Evolutionary conservation across 2,113 vertebrate genomes (phyloP).

Genomic region (Paratilapia polleni): DNA sequence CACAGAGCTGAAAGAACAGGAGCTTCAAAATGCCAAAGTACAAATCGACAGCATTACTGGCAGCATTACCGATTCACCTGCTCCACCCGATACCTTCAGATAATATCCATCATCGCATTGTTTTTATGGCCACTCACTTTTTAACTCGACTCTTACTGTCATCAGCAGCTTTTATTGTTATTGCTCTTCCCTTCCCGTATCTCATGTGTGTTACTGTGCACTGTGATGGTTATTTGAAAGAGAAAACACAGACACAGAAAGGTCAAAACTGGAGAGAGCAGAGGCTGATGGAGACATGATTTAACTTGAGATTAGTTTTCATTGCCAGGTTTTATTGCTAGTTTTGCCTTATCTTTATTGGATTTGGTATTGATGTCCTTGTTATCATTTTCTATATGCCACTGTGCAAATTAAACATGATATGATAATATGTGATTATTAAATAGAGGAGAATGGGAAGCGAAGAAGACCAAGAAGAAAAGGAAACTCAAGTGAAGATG

Average conservation of each 20-base stretch:
- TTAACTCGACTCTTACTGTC: background rate
- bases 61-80: constrained; percentile 11
- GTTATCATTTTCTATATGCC: background rate
- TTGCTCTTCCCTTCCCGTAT: background rate
- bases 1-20: background rate
- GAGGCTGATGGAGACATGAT: background rate
- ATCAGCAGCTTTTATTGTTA: constrained; percentile 23
- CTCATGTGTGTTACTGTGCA: background rate
- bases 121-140: constrained; percentile 2
- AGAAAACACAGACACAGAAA: background rate
- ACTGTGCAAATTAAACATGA: background rate
- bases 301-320: background rate
- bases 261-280: background rate
- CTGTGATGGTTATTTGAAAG: background rate
- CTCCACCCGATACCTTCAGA: constrained; percentile 14
- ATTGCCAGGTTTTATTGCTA: background rate
- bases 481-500: background rate
- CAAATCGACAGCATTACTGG: constrained; percentile 19
- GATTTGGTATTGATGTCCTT: background rate
- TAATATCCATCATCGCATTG: background rate
- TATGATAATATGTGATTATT: background rate
- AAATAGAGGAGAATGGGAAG: rapidly evolving
- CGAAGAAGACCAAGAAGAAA: background rate
- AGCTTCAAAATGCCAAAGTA: constrained; percentile 31
- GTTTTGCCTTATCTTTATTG: background rate